Evolutionary conservation across 2,797 vertebrate species (phyloP), one percentile per base, ranked within the genome.

Genomic region (Tenualosa thibaudeaui): DNA sequence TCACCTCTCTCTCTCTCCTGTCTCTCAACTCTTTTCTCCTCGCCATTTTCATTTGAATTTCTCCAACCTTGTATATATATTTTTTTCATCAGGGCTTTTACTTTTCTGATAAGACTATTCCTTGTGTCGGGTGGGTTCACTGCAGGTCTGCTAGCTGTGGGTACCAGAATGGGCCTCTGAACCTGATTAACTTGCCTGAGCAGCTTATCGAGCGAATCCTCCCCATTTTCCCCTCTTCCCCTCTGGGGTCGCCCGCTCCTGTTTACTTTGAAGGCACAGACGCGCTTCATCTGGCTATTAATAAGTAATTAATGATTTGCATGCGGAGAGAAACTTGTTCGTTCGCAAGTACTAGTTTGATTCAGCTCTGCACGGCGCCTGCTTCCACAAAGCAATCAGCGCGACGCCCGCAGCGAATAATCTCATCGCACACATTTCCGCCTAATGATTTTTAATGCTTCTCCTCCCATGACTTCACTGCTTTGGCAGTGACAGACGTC

Each of bases 241-340:
- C 86, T 81, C 78, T 84, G 84, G 89, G 86, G 87, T 85, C 75
- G 22, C 83, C 89, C 87, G 86, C 85, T 56, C 83, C 83, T 91
- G 91, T 93, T 94, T 93, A 93, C 89, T 92, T 88, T 93, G 90
- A 92, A 89, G 92, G 87, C 86, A 65, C 86, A 89, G 85, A 85
- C 88, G 88, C 91, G 89, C 85, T 88, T 93, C 88, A 86, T 91
- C 89, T 88, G 82, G 85, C 91, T 90, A 93, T 94, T 94, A 93
- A 94, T 94, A 93, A 91, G 91, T 93, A 93, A 94, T 94, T 92
- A 92, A 91, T 86, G 87, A 91, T 91, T 91, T 89, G 86, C 58
- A 81, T 89, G 90, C 91, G 58, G 85, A 81, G 81, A 83, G 87
- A 91, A 89, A 90, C 68, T 53, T 85, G 83, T 84, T 92, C 71